phyloP scores from a whole-genome alignment of 1,140 invertebrate genomes.

The Nilaparvata lugens region DNA sequence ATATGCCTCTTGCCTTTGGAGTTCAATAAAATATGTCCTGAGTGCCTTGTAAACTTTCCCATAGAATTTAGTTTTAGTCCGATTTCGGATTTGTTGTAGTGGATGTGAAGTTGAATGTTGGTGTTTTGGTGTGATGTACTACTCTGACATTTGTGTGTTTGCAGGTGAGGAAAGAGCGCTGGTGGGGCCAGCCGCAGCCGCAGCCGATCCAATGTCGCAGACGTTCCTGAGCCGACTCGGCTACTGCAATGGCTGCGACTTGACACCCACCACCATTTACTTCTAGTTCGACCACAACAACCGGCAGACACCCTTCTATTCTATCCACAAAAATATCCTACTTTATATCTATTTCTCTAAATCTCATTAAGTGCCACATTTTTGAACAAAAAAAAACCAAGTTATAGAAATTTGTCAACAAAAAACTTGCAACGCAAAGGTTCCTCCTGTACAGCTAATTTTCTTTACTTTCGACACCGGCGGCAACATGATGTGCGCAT shows the following conservation, averaged over 20 bases:
- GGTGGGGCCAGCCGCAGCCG: not conserved
- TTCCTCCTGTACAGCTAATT: slow-evolving; percentile 26
- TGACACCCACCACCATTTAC: slow-evolving; percentile 68
- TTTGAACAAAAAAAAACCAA: slow-evolving; percentile 22
- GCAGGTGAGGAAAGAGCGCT: slow-evolving; percentile 8
- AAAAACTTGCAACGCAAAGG: slow-evolving; percentile 22
- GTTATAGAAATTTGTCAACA: slow-evolving; percentile 20
- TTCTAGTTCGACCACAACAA: slow-evolving; percentile 14
- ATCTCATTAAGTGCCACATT: slow-evolving; percentile 28
- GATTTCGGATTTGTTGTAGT: too few species aligned
- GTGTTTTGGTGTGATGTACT: too few species aligned
- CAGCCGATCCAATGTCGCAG: not conserved
- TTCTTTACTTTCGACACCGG: not conserved
- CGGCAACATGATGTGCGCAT: not conserved
- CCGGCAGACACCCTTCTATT: not conserved
- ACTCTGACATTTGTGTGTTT: not conserved
- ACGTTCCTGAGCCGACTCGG: not conserved
- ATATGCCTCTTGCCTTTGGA: too few species aligned
- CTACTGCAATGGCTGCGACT: slow-evolving; percentile 39
- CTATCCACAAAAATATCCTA: slow-evolving; percentile 16
- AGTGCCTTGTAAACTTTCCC: too few species aligned
- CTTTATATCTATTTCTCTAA: slow-evolving; percentile 22
- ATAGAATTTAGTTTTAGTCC: too few species aligned
- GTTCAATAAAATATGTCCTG: too few species aligned
- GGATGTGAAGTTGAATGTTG: too few species aligned